A percentile compares a stretch with the other conserved stretches of the same genome.
Conservation (phyloP, 1,140 invertebrate genomes). For the Tetraneura akinire region DNA sequence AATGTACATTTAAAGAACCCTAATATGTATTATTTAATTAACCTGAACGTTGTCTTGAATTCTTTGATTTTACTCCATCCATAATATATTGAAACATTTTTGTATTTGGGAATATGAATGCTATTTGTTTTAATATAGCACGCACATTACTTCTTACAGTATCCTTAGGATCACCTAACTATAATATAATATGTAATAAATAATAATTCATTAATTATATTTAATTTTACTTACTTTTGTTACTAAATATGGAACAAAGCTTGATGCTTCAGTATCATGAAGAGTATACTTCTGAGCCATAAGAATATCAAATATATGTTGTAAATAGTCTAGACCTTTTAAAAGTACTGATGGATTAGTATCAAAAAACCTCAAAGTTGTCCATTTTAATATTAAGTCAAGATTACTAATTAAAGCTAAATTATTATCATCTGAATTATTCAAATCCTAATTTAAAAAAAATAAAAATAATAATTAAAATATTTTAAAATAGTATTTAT, state of each 20-base stretch:
- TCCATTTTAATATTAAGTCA: constrained; percentile 95
- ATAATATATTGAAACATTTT: constrained; percentile 90
- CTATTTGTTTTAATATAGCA: constrained; percentile 81
- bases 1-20: no score
- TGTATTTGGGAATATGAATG: constrained; percentile 81
- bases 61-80: constrained; percentile 95
- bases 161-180: constrained; percentile 96
- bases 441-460: constrained; percentile 19
- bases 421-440: constrained; percentile 67
- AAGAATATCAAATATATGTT: constrained; percentile 77
- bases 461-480: background rate
- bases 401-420: constrained; percentile 85
- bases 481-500: constrained; percentile 5
- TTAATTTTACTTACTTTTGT: constrained; percentile 69
- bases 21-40: constrained; percentile 52
- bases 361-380: constrained; percentile 94
- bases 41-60: constrained; percentile 90
- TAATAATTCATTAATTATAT: background rate
- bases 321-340: constrained; percentile 90
- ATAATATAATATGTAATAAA: constrained; percentile 48
- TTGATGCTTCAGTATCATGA: constrained; percentile 85
- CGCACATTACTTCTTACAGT: constrained; percentile 85
- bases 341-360: constrained; percentile 96
- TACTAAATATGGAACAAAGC: constrained; percentile 92
- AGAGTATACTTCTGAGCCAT: constrained; percentile 82